Base-by-base conservation (phyloP, 2,113 vertebrate genomes). In the Periophthalmodon schlosseri region DNA sequence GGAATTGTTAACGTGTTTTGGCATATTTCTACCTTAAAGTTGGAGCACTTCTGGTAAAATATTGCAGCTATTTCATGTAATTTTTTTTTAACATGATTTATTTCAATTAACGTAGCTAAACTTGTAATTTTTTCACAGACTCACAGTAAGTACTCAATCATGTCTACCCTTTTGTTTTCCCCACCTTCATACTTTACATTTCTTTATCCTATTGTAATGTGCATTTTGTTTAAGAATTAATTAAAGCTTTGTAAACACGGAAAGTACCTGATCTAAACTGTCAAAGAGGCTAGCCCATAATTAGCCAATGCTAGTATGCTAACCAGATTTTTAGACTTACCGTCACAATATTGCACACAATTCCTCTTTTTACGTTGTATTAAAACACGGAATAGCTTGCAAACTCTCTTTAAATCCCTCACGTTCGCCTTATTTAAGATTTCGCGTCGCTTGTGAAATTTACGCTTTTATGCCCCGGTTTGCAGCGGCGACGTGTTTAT, bases 401-500 rank as follows among this genome's bases (percentile, higher is more conserved):
- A n/a, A 12, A 47, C 49, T 57, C n/a, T 36, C 7, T 63, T 0
- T 69, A 18, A 54, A 23, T 56, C 18, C 2, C 52, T 20, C 7
- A 0, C n/a, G 67, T 20, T 74, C 84, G 90, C 65, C 88, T 69
- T 87, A 91, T 92, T 74, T 84, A 49, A 9, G 0, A 0, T 68
- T 71, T 63, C 5, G n/a, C 14, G 24, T 1, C 23, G 5, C 44
- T 21, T 64, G 68, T 34, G 23, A 5, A 56, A 69, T 57, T 2
- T 71, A 58, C 44, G 73, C 70, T 67, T 72, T 68, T 83, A 65
- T 28, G 65, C 60, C 85, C 82, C 80, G 73, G 50, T 3, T 15
- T 65, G 23, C 47, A 39, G 69, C 60, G 88, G 76, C 84, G 92
- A 94, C 92, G 93, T 95, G 93, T 95, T 94, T 94, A 93, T 95